Evolutionary conservation across 1,140 invertebrate species (phyloP).

Genomic region (Meloidogyne chitwoodi): DNA sequence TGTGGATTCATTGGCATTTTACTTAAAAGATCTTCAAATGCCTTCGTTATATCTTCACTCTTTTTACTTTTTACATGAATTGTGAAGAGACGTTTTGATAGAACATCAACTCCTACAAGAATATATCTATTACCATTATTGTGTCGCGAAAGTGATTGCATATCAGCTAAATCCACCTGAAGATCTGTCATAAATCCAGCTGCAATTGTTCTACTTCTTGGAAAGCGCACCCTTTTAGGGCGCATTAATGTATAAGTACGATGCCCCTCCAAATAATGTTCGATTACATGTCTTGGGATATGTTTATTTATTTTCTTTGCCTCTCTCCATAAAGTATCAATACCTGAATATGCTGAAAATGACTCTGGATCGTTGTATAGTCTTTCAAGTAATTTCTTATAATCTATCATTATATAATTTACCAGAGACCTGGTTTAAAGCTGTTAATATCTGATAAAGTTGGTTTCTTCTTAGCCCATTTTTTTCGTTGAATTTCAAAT

Average conservation of each 20-base stretch:
- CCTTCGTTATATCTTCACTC: background rate
- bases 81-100: constrained; percentile 5
- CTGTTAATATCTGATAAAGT: no score
- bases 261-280: constrained; percentile 3
- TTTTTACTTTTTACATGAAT: background rate
- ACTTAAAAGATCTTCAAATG: background rate
- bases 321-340: background rate
- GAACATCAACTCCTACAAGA: background rate
- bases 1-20: constrained; percentile 1
- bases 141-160: no score
- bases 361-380: background rate
- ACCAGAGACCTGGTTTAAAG: no score
- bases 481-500: no score
- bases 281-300: background rate
- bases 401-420: no score
- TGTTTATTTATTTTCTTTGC: constrained; percentile 7
- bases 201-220: background rate
- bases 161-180: constrained; percentile 14
- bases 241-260: constrained; percentile 10
- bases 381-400: background rate
- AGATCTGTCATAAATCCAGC: no score
- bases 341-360: background rate
- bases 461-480: no score
- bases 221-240: background rate
- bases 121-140: no score